These are phyloP conservation scores for Alloplasta piceator DNA, from an alignment of 2,888 invertebrate genomes.

Conservation along the genomic window DNA sequence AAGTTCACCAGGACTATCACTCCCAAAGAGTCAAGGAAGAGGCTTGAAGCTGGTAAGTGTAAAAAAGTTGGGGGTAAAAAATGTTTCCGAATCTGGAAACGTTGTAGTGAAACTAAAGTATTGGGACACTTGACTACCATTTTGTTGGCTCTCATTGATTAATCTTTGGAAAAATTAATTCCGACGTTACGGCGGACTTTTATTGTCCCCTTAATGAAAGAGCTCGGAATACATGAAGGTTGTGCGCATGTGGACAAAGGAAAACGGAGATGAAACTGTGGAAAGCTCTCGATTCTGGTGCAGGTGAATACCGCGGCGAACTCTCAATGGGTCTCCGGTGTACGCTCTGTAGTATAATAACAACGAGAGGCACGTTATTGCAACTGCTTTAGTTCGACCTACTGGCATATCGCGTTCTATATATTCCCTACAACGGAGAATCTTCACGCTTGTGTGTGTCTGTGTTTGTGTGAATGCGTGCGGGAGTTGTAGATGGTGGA, in stretches of 20 bases:
- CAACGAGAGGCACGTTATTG: not conserved
- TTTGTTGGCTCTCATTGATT: too few species aligned
- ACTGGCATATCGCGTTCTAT: conserved; percentile 25
- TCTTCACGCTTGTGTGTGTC: not conserved
- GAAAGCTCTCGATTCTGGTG: conserved; percentile 28
- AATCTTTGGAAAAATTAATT: too few species aligned
- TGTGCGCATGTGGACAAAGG: conserved; percentile 10
- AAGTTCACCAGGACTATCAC: too few species aligned
- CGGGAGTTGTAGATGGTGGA: not conserved
- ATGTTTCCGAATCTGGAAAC: too few species aligned
- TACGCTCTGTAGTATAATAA: conserved; percentile 33
- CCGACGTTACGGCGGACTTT: too few species aligned
- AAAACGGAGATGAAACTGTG: conserved; percentile 26
- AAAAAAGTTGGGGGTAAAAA: too few species aligned
- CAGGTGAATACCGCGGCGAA: conserved; percentile 43
- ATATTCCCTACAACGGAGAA: not conserved
- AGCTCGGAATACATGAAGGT: too few species aligned
- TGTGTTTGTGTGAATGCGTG: not conserved
- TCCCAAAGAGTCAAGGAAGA: too few species aligned
- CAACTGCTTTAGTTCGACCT: conserved; percentile 21
- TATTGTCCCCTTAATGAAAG: too few species aligned
- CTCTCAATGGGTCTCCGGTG: conserved; percentile 54
- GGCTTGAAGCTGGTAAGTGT: too few species aligned
- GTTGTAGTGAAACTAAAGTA: too few species aligned
- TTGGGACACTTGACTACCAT: too few species aligned